A percentile compares a stretch with the other conserved stretches of the same genome.
These are phyloP conservation scores for Eupithecia abbreviata DNA, from an alignment of 2,888 invertebrate species.

Conservation along the genomic window DNA sequence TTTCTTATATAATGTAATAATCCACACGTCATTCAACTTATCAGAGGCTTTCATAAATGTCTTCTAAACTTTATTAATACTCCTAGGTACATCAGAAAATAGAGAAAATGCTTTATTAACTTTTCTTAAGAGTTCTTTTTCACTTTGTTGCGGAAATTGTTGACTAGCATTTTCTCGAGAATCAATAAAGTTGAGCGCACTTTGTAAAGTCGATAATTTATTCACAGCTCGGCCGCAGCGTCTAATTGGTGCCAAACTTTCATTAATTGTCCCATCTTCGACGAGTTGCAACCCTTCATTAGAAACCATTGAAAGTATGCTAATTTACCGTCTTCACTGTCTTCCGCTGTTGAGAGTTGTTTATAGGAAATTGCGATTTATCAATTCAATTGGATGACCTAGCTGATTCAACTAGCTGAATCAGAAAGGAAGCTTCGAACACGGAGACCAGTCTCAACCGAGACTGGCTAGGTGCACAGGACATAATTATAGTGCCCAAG, in stretches of 20 bases:
- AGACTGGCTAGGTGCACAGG: too few relatives aligned
- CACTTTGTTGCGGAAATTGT: neutral
- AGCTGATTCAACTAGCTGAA: too few relatives aligned
- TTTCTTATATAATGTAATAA: neutral
- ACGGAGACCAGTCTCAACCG: too few relatives aligned
- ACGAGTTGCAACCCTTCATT: slow-evolving; percentile 54
- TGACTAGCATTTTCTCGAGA: slow-evolving; percentile 12
- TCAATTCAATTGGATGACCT: neutral
- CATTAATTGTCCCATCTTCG: slow-evolving; percentile 62
- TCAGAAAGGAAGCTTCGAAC: too few relatives aligned
- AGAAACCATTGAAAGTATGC: slow-evolving; percentile 54
- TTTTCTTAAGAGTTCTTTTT: neutral
- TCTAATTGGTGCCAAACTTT: slow-evolving; percentile 68
- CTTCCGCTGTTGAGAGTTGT: slow-evolving; percentile 11
- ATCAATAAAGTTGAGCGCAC: slow-evolving; percentile 22
- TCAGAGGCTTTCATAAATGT: neutral
- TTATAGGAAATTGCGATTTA: neutral
- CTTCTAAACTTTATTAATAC: neutral
- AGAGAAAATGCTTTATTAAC: neutral
- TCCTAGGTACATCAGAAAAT: neutral
- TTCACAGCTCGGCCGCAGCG: slow-evolving; percentile 56
- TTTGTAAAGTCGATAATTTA: slow-evolving; percentile 56
- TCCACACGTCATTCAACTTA: neutral
- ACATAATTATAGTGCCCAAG: too few relatives aligned
- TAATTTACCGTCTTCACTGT: slow-evolving; percentile 42